Evolutionary conservation across 2,797 vertebrate species (phyloP).

Genomic region (Gadopsis marmoratus): DNA sequence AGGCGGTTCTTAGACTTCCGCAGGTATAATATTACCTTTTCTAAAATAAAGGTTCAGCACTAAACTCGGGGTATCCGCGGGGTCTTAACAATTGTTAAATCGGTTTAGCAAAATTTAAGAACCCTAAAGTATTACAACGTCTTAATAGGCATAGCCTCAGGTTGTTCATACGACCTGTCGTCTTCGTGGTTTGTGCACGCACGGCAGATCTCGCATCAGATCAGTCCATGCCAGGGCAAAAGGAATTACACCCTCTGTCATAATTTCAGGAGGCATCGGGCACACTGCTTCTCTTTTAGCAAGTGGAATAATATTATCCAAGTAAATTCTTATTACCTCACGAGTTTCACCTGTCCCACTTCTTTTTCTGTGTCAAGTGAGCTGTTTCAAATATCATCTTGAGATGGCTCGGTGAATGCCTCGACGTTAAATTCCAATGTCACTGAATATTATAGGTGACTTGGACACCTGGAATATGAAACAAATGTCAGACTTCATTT

Average conservation of each 20-base stretch:
- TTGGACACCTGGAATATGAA: background rate
- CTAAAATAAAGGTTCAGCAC: conserved; percentile 11
- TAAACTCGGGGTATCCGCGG: background rate
- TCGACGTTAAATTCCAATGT: background rate
- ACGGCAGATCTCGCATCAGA: background rate
- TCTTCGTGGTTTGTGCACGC: conserved; percentile 18
- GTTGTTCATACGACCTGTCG: background rate
- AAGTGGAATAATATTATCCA: conserved; percentile 7
- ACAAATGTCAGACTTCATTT: conserved; percentile 18
- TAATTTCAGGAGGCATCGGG: conserved; percentile 1
- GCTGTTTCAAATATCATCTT: background rate
- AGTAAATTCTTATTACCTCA: background rate
- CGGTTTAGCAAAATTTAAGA: no score
- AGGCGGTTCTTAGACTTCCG: conserved; percentile 27
- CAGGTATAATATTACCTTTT: conserved; percentile 39
- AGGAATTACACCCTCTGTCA: background rate
- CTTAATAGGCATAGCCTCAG: no score
- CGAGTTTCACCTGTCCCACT: background rate
- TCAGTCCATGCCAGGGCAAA: background rate
- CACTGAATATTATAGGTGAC: background rate
- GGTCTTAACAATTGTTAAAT: no score
- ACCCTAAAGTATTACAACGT: no score
- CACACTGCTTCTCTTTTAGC: background rate
- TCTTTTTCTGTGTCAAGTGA: conserved; percentile 2
- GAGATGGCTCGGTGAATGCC: background rate